Evolutionary conservation across 2,888 invertebrate species (phyloP).

Genomic region (Dysmachus trigonus): DNA sequence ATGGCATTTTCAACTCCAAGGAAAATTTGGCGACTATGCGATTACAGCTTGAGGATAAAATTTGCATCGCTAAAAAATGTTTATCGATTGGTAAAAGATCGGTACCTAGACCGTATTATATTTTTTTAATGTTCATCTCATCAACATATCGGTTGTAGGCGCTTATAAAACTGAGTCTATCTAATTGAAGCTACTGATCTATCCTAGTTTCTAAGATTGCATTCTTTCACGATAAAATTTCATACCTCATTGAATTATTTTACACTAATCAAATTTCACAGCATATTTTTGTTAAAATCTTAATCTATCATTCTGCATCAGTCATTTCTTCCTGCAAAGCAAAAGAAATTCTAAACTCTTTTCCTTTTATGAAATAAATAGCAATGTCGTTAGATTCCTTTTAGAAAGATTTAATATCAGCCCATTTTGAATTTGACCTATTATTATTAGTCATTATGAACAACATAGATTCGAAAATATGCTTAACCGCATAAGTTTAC

Average conservation of each 20-base stretch:
- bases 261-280: neutral
- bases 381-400: too few species aligned
- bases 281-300: neutral
- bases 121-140: neutral
- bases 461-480: too few species aligned
- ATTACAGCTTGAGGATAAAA: neutral
- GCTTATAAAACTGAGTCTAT: neutral
- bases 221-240: neutral
- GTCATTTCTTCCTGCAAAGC: too few species aligned
- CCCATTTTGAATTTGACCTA: too few species aligned
- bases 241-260: neutral
- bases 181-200: neutral
- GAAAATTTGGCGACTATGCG: neutral
- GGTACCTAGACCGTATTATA: neutral
- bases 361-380: too few species aligned
- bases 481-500: too few species aligned
- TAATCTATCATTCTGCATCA: too few species aligned
- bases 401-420: too few species aligned
- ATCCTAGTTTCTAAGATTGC: neutral
- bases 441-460: too few species aligned
- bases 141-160: neutral
- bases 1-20: neutral
- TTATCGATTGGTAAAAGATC: neutral
- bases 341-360: too few species aligned
- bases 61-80: neutral